Evolutionary conservation across 1,140 invertebrate genomes (phyloP), one percentile per base, ranked within the genome.

Genomic region (Thalassaphorura encarpata): DNA sequence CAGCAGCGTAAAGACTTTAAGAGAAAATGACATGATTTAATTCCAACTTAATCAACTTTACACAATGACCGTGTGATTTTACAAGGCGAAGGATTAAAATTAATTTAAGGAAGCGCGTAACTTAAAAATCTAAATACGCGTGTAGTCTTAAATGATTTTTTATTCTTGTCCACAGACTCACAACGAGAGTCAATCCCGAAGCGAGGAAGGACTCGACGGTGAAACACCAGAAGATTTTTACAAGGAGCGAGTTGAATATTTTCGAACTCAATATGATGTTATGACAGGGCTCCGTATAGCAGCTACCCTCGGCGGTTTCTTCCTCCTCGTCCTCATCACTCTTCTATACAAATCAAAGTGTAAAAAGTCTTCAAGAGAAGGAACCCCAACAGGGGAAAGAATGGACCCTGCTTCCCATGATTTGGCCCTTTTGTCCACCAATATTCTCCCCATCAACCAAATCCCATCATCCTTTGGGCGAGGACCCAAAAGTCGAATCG

Each of bases 281-380:
- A 89, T 89, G 86, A 90, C 87, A 55, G 88, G 88, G 49, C 80
- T 76, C 27, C 78, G 88, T 40, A 92, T 90, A 69, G 89, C 88
- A 46, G 85, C 85, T 58, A 89, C 88, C 3, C 76, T 92, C 28
- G 86, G 87, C 63, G 85, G 85, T 58, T 88, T 92, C 69, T 92
- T 91, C 73, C 80, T 83, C 31, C 73, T 91, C 60, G 89, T 91
- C 82, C 85, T 89, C 15, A 80, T 90, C 66, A 76, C 88, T 57
- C 83, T 92, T 53, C 77, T 90, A 39, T 91, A 89, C 74, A 92
- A 92, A 71, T 88, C 84, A 70, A 77, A 76, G 66, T 78, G 77
- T 65, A 78, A 78, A 52, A 71, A 75, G 58, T 72, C 52, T 13
- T 63, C 59, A 1, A 39, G 53, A 31, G 33, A 26, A 3, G 31